phyloP scores from a whole-genome alignment of 2,797 vertebrate species.

The Peromyscus melanophrys region DNA sequence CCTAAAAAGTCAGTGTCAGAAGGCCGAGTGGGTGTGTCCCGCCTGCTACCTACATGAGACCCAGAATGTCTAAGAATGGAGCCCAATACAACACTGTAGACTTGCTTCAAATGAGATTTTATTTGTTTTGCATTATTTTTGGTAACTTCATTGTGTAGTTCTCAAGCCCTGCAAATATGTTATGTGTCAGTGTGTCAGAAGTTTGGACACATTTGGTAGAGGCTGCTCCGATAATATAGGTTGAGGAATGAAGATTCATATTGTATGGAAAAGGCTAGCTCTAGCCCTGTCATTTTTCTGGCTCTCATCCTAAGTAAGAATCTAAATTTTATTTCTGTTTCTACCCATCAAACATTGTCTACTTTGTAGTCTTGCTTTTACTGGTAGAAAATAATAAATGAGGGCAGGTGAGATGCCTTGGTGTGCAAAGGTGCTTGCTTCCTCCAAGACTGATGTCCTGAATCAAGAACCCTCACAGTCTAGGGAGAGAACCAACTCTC shows the following conservation, averaged over 20 bases:
- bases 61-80: neutral
- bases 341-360: neutral
- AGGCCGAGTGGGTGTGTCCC: neutral
- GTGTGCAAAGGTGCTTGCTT: neutral
- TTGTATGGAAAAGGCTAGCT: neutral
- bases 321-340: slow-evolving; percentile 24
- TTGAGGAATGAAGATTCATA: neutral
- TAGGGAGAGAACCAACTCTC: neutral
- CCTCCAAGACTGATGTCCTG: neutral
- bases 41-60: neutral
- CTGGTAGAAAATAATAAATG: slow-evolving; percentile 20
- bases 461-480: neutral
- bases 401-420: neutral
- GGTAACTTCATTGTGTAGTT: neutral
- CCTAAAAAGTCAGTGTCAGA: slow-evolving; percentile 13
- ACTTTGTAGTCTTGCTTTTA: slow-evolving; percentile 56
- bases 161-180: neutral
- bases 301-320: neutral
- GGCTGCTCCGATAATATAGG: neutral
- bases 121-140: neutral
- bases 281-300: neutral
- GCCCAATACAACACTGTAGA: neutral
- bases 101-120: neutral
- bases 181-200: neutral
- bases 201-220: neutral